Evolutionary conservation across 2,113 vertebrate genomes (phyloP).

Genomic region (Cisticola juncidis): DNA sequence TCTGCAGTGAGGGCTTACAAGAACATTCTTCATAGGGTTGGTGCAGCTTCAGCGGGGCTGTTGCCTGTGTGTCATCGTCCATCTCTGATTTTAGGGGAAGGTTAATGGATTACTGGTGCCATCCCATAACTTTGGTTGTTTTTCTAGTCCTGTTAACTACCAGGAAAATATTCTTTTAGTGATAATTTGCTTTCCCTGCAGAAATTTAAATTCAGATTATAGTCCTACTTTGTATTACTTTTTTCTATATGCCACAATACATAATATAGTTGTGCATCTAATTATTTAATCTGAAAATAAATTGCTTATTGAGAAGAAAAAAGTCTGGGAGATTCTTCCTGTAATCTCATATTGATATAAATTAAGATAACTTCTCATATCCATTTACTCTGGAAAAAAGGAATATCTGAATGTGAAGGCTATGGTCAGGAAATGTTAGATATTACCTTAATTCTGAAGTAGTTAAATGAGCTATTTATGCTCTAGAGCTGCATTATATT

Average conservation of each 20-base stretch:
- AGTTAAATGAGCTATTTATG: not conserved
- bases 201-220: not conserved
- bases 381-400: not conserved
- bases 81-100: not conserved
- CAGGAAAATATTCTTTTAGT: not conserved
- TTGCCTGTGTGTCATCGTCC: not conserved
- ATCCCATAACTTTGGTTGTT: not conserved
- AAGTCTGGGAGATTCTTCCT: not conserved
- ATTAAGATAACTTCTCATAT: not conserved
- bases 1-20: not conserved
- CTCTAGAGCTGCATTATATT: not conserved
- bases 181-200: not conserved
- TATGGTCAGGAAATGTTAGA: not conserved
- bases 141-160: not conserved
- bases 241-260: not conserved
- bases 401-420: not conserved
- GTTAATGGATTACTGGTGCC: not conserved
- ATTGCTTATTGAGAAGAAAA: not conserved
- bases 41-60: accelerated
- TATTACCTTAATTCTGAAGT: not conserved
- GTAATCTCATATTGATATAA: not conserved
- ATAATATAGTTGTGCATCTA: not conserved
- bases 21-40: not conserved
- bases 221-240: not conserved
- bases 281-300: not conserved